Evolutionary conservation across 2,888 invertebrate species (phyloP).

Genomic region (Leptothorax acervorum): DNA sequence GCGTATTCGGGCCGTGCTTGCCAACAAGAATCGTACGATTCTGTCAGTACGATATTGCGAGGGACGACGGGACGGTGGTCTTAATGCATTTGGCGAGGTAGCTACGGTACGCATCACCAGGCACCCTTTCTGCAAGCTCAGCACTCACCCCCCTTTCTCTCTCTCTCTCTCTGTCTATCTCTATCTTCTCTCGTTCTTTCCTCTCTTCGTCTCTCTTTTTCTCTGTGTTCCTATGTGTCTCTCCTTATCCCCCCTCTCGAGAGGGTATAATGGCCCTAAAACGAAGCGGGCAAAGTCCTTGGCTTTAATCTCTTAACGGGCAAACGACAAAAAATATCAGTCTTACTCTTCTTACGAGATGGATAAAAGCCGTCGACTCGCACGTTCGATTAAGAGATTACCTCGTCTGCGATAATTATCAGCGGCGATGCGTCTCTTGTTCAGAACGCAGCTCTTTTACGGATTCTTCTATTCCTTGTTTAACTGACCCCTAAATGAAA

Average conservation of each 20-base stretch:
- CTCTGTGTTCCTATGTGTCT: slow-evolving; percentile 18
- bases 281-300: slow-evolving; percentile 78
- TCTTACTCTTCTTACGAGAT: slow-evolving; percentile 73
- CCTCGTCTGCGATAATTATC: slow-evolving; percentile 70
- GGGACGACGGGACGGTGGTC: slow-evolving; percentile 77
- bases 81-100: slow-evolving; percentile 85
- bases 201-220: slow-evolving; percentile 18
- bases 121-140: slow-evolving; percentile 85
- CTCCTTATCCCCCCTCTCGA: slow-evolving; percentile 51
- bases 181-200: slow-evolving; percentile 1
- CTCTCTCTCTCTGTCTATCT: slow-evolving; percentile 42
- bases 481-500: background rate
- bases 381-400: slow-evolving; percentile 79
- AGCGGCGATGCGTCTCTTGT: slow-evolving; percentile 14
- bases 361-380: slow-evolving; percentile 61
- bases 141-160: slow-evolving; percentile 74
- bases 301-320: slow-evolving; percentile 84
- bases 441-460: background rate
- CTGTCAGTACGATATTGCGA: slow-evolving; percentile 80
- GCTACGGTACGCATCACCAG: slow-evolving; percentile 84
- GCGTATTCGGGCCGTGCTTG: slow-evolving; percentile 55
- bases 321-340: slow-evolving; percentile 81
- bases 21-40: slow-evolving; percentile 53
- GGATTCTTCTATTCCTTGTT: background rate
- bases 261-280: slow-evolving; percentile 81